Conservation (phyloP, 2,888 invertebrate species). For the Seladonia tumulorum region DNA sequence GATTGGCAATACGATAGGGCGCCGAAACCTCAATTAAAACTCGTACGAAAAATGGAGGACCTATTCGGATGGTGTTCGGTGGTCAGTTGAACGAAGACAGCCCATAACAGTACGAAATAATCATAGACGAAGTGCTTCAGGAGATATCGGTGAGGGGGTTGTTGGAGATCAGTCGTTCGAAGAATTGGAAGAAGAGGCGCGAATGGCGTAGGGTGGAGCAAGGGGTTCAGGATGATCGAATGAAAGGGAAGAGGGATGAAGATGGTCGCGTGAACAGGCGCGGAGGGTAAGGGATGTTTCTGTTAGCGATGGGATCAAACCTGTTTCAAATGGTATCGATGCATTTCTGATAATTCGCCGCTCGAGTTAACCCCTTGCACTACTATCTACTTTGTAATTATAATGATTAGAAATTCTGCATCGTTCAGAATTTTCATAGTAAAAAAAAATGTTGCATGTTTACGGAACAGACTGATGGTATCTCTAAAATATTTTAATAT, state of each 20-base stretch:
- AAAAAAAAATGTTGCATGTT: too few species aligned
- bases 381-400: too few species aligned
- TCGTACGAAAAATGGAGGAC: not conserved
- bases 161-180: slow-evolving; percentile 56
- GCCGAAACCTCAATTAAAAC: slow-evolving; percentile 38
- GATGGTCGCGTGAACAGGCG: slow-evolving; percentile 63
- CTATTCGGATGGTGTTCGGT: slow-evolving; percentile 40
- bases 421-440: too few species aligned
- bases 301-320: slow-evolving; percentile 56
- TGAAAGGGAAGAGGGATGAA: slow-evolving; percentile 63
- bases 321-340: slow-evolving; percentile 26
- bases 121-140: slow-evolving; percentile 66
- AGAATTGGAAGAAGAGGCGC: slow-evolving; percentile 65
- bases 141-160: slow-evolving; percentile 47
- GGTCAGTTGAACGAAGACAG: slow-evolving; percentile 38
- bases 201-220: slow-evolving; percentile 57
- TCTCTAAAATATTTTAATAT: too few species aligned
- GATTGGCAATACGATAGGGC: not conserved
- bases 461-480: too few species aligned
- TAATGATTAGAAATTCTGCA: too few species aligned
- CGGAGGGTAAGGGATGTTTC: slow-evolving; percentile 65
- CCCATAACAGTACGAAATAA: slow-evolving; percentile 67
- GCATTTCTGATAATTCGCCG: not conserved
- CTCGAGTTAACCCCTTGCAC: too few species aligned
- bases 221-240: slow-evolving; percentile 66